Evolutionary conservation across 2,113 vertebrate genomes (phyloP), one percentile per base, ranked within the genome.

Genomic region (Bos taurus): DNA sequence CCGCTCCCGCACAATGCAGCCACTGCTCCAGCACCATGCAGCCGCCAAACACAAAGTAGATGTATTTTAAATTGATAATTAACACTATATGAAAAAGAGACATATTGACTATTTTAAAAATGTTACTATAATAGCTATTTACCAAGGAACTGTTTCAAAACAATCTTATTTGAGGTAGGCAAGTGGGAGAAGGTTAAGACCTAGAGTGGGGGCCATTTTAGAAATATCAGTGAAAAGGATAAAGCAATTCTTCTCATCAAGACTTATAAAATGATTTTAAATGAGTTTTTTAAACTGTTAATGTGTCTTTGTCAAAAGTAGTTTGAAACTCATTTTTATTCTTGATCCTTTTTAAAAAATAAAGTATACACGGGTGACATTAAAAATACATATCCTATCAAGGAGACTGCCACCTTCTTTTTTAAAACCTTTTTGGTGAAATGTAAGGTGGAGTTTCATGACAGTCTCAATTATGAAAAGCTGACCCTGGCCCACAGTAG

Each of bases 1-100:
- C 67, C 0, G 0, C 19, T 71, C 19, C 67, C 0, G 1, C 5
- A 9, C 67, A 40, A 5, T 10, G 0, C 19, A 40, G 67, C 67
- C 1, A 0, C 67, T 11, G 9, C 9, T 36, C n/a, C 64, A 71
- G n/a, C n/a, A 36, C n/a, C 8, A 9, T 71, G 64, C 64, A 71
- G 64, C 17, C 8, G 4, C 33, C 40, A 96, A 56, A 80, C 2
- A 54, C 11, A 26, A 43, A 74, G 46, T 33, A 62, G 13, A 81
- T 94, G 56, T 33, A 67, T 67, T 91, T 91, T 88, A 74, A 30
- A 36, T 15, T 46, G 82, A 84, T 43, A 90, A 87, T 36, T 95
- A 88, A 71, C 93, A 60, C 15, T 26, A 62, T 6, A n/a, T 10
- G 17, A 17, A 56, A 94, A 91, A 91, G 14, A 91, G 28, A 89